These are phyloP conservation scores for Thunnus maccoyii DNA, from an alignment of 2,113 vertebrate genomes.

Conservation along the genomic window DNA sequence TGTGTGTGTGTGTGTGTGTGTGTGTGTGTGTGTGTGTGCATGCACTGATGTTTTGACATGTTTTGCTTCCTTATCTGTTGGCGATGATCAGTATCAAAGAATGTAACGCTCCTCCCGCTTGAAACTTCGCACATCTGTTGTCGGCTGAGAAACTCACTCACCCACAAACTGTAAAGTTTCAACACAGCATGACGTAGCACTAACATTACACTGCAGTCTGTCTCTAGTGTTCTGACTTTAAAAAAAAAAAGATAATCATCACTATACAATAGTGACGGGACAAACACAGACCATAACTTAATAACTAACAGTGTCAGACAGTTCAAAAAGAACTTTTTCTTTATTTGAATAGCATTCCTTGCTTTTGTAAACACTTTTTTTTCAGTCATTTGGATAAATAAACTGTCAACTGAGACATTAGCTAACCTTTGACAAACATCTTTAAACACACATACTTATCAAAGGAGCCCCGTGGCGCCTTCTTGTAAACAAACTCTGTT, in stretches of 20 bases:
- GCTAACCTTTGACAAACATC: constrained; percentile 1
- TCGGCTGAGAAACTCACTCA: background rate
- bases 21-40: background rate
- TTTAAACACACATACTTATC: constrained; percentile 1
- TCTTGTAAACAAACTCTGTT: no score
- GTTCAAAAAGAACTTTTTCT: background rate
- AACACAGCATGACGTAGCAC: constrained; percentile 20
- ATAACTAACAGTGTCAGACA: background rate
- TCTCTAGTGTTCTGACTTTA: constrained; percentile 2
- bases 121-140: background rate
- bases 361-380: background rate
- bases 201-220: background rate
- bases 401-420: background rate
- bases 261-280: no score
- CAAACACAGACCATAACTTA: no score
- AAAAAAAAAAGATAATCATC: background rate
- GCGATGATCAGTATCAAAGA: constrained; percentile 5
- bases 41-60: background rate
- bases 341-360: background rate
- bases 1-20: no score
- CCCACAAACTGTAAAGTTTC: background rate
- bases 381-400: background rate
- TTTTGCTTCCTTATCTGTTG: background rate
- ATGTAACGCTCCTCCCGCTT: constrained; percentile 30
- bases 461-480: no score